These are phyloP conservation scores for Rafetus swinhoei DNA, from an alignment of 2,113 vertebrate species.

Conservation along the genomic window DNA sequence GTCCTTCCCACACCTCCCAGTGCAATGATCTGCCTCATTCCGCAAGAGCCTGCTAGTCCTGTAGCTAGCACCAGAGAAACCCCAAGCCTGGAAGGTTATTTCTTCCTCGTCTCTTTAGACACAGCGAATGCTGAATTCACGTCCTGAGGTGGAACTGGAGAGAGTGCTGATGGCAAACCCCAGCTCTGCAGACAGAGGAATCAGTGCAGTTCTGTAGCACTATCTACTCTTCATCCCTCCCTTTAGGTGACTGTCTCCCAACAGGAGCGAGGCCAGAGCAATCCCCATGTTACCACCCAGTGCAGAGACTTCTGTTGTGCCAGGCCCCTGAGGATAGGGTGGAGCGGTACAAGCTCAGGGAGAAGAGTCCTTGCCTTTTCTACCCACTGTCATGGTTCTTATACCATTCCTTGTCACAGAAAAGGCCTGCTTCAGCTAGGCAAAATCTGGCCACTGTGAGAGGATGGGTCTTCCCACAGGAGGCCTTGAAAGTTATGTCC, in stretches of 20 bases:
- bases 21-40: not conserved
- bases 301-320: not conserved
- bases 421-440: not conserved
- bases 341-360: not conserved
- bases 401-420: not conserved
- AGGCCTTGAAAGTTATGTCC: conserved; percentile 16
- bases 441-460: conserved; percentile 5
- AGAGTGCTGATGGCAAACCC: not conserved
- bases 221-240: rapidly evolving
- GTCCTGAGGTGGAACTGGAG: not conserved
- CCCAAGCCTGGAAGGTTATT: not conserved
- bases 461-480: conserved; percentile 62
- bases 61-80: not conserved
- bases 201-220: not conserved
- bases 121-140: not conserved
- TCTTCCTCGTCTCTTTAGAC: not conserved
- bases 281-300: conserved; percentile 28
- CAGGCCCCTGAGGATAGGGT: conserved; percentile 36
- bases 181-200: no score
- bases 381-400: not conserved
- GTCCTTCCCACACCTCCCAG: not conserved
- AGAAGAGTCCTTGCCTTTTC: not conserved
- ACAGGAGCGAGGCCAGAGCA: not conserved
- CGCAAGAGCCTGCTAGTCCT: not conserved
- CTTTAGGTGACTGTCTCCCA: not conserved